phyloP scores from a whole-genome alignment of 2,888 invertebrate genomes.

The Acronicta alni region DNA sequence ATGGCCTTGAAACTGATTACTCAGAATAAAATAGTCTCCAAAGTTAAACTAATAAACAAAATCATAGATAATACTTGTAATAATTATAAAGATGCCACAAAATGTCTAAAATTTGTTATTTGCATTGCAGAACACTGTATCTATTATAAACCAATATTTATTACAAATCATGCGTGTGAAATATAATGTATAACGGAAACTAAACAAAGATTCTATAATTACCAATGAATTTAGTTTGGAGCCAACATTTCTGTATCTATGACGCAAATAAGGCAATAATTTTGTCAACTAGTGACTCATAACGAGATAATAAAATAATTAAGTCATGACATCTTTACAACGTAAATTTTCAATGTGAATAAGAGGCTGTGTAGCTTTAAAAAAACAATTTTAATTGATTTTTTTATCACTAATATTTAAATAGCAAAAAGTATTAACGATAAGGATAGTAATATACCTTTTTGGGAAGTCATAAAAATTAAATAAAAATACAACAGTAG shows the following conservation, averaged over 20 bases:
- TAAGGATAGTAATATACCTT: not conserved
- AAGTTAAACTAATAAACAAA: conserved; percentile 1
- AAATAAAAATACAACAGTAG: not conserved
- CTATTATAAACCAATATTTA: conserved; percentile 63
- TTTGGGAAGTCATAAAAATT: not conserved
- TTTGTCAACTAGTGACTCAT: conserved; percentile 41
- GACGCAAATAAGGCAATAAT: conserved; percentile 66
- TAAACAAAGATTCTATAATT: conserved; percentile 77
- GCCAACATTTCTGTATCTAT: conserved; percentile 70
- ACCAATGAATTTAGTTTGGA: conserved; percentile 64
- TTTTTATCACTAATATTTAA: too few species aligned
- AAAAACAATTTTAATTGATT: too few species aligned
- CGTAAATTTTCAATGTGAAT: conserved; percentile 8
- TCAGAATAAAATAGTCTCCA: not conserved
- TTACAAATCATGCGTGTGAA: conserved; percentile 63
- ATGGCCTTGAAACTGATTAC: not conserved
- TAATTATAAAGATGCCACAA: conserved; percentile 72
- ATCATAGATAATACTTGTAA: conserved; percentile 51
- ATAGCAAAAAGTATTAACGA: too few species aligned
- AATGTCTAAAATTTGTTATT: conserved; percentile 54
- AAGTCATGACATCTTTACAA: conserved; percentile 21
- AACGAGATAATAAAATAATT: conserved; percentile 22
- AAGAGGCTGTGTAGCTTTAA: not conserved
- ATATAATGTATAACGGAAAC: conserved; percentile 69
- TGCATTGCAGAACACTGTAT: conserved; percentile 51